These are phyloP conservation scores for Aeoliscus strigatus DNA, from an alignment of 2,797 vertebrate genomes.

Conservation along the genomic window DNA sequence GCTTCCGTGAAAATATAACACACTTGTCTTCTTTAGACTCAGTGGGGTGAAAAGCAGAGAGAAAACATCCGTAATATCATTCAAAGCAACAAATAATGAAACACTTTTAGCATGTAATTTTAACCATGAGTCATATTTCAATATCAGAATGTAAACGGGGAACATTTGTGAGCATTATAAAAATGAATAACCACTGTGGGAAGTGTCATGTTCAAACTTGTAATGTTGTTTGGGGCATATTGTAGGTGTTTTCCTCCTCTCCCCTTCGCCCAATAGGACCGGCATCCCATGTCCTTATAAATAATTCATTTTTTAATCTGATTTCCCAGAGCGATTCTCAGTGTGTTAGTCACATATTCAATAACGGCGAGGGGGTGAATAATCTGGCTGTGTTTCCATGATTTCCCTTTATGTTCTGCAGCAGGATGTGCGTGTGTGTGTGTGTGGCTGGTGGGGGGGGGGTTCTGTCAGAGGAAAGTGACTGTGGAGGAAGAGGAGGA, in stretches of 20 bases:
- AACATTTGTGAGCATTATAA: constrained; percentile 64
- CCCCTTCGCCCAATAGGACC: constrained; percentile 56
- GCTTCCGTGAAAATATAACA: constrained; percentile 56
- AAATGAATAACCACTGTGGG: constrained; percentile 67
- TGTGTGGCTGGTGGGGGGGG: constrained; percentile 5
- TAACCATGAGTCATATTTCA: constrained; percentile 68
- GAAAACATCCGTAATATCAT: constrained; percentile 60
- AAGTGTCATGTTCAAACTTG: constrained; percentile 72
- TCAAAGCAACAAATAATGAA: constrained; percentile 72
- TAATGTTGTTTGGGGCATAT: constrained; percentile 71
- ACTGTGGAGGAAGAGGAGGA: constrained; percentile 20
- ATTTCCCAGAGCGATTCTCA: constrained; percentile 75
- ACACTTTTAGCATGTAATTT: constrained; percentile 62
- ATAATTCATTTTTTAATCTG: constrained; percentile 80
- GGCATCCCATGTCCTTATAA: constrained; percentile 69
- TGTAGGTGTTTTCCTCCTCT: constrained; percentile 66
- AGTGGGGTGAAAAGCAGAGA: constrained; percentile 12
- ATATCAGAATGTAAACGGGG: constrained; percentile 66
- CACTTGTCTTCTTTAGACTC: constrained; percentile 49
- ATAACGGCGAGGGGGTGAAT: constrained; percentile 67
- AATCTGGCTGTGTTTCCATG: constrained; percentile 67
- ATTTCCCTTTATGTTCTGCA: constrained; percentile 31
- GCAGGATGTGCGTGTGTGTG: neutral
- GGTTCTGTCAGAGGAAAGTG: constrained; percentile 36
- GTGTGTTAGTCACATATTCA: constrained; percentile 78